Percentiles rank a stretch among this genome's conserved stretches.
Evolutionary conservation across 2,797 vertebrate species (phyloP).

Genomic region (Sebastiscus albofasciatus): DNA sequence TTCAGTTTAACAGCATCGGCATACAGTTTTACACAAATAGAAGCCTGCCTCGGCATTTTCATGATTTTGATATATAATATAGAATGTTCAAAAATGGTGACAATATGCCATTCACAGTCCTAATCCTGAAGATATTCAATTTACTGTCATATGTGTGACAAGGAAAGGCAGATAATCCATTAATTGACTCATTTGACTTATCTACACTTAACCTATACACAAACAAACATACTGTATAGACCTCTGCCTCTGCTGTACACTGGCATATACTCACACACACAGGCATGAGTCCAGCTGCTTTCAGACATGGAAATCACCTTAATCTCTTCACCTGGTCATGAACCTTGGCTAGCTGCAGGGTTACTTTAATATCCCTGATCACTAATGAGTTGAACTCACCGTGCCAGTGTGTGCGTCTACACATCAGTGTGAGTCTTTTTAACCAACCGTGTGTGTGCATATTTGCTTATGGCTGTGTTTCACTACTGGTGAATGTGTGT

Average conservation of each 20-base stretch:
- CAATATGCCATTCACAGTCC: not conserved
- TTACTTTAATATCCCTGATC: constrained; percentile 3
- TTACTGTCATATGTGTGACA: not conserved
- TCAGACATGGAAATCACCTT: not conserved
- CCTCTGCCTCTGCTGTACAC: not conserved
- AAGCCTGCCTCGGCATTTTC: not conserved
- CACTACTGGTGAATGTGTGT: not conserved
- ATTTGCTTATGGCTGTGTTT: not conserved
- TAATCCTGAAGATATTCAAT: too few relatives aligned
- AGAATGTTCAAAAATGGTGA: not conserved
- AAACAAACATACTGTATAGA: not conserved
- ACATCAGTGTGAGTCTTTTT: not conserved
- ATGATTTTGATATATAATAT: not conserved
- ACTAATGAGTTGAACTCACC: not conserved
- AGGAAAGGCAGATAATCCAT: not conserved
- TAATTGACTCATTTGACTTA: too few relatives aligned
- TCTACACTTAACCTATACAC: not conserved
- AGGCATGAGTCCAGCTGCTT: not conserved
- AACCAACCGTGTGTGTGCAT: not conserved
- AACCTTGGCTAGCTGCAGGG: constrained; percentile 5
- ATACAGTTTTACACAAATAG: too few relatives aligned
- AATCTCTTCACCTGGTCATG: constrained; percentile 28
- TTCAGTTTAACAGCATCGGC: too few relatives aligned
- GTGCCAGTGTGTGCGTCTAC: not conserved
- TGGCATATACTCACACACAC: not conserved